Evolutionary conservation across 2,113 vertebrate species (phyloP).

Genomic region (Prunella fulvescens): DNA sequence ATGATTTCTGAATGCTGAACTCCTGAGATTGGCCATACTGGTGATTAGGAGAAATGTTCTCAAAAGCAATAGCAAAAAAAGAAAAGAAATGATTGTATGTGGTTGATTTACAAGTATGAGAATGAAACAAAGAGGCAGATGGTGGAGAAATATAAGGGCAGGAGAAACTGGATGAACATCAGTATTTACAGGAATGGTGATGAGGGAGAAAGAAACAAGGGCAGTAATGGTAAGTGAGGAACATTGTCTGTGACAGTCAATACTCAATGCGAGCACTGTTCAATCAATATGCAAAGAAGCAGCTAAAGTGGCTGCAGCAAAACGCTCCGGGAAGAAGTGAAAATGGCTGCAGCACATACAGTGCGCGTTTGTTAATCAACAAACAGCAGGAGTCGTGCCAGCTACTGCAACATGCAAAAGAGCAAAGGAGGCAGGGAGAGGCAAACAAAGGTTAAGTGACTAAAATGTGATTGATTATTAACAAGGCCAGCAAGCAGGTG

Average conservation of each 20-base stretch:
- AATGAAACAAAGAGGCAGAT: slow-evolving; percentile 36
- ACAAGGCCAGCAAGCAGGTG: neutral
- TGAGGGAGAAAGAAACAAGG: slow-evolving; percentile 17
- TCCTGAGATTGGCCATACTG: neutral
- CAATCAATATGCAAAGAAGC: slow-evolving; percentile 54
- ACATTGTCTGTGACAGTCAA: slow-evolving; percentile 43
- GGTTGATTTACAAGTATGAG: neutral
- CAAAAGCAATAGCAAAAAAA: neutral
- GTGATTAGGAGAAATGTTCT: neutral
- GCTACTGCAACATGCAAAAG: neutral
- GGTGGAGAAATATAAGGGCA: neutral
- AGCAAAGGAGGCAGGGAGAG: neutral
- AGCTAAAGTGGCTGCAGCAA: slow-evolving; percentile 8
- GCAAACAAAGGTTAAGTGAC: slow-evolving; percentile 22
- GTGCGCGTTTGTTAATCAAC: neutral
- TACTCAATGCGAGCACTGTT: neutral
- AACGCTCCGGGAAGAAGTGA: neutral
- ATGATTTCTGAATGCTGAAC: neutral
- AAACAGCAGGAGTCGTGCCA: neutral
- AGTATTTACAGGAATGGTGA: neutral
- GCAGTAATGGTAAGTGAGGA: slow-evolving; percentile 18
- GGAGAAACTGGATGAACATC: neutral
- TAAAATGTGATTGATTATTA: slow-evolving; percentile 42
- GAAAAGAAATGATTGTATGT: neutral
- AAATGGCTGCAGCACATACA: slow-evolving; percentile 27